A percentile compares a stretch with the other conserved stretches of the same genome.
Conservation (phyloP, 2,113 vertebrate genomes). For the Ondatra zibethicus region DNA sequence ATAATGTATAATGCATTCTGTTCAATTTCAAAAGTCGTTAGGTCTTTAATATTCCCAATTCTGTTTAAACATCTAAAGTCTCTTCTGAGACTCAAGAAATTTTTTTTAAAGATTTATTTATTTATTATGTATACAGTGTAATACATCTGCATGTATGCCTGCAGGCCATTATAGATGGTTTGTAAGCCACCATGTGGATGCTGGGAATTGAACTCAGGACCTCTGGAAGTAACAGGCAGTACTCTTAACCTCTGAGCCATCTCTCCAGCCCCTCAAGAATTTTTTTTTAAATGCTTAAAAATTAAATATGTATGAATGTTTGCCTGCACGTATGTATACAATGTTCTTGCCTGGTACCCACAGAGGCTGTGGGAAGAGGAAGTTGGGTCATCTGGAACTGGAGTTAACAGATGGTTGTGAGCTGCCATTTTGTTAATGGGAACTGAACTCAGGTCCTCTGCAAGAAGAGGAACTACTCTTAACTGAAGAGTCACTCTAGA, state of each 20-base stretch:
- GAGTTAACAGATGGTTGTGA: neutral
- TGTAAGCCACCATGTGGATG: too few species aligned
- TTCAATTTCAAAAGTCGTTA: neutral
- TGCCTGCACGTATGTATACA: neutral
- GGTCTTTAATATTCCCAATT: neutral
- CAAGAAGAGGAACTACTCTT: neutral
- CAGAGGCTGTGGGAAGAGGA: neutral
- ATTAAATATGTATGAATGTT: neutral
- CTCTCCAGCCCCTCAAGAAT: too few species aligned
- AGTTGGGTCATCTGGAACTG: neutral
- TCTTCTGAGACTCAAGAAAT: neutral
- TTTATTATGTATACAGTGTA: too few species aligned
- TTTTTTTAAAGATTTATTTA: neutral
- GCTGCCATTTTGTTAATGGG: neutral
- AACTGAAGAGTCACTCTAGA: neutral
- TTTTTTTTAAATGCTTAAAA: neutral
- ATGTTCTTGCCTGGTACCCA: neutral
- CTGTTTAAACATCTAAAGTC: neutral
- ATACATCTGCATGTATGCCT: too few species aligned
- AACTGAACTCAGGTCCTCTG: neutral
- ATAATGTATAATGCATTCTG: neutral
- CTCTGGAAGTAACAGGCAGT: too few species aligned
- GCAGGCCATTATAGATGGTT: too few species aligned
- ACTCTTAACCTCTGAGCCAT: too few species aligned
- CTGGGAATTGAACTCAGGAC: too few species aligned